phyloP scores from a whole-genome alignment of 2,888 invertebrate genomes.

The Thereva unica region DNA sequence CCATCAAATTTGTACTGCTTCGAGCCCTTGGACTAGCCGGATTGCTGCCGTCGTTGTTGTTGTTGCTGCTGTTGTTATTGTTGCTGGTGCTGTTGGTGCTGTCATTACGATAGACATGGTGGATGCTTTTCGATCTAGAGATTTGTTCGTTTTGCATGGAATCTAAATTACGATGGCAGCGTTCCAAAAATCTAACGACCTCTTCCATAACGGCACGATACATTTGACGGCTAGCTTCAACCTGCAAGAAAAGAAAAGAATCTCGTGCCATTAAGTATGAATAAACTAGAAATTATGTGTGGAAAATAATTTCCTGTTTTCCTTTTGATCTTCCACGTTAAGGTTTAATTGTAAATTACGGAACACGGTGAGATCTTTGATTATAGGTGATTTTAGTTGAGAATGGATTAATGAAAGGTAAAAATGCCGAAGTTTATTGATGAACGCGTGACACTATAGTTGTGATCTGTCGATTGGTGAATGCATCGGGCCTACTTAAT shows the following conservation, averaged over 20 bases:
- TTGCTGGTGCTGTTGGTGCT: slow-evolving; percentile 41
- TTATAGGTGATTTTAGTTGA: too few relatives aligned
- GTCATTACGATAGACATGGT: slow-evolving; percentile 52
- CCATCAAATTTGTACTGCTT: slow-evolving; percentile 55
- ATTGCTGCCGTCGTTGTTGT: slow-evolving; percentile 15
- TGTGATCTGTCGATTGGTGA: too few relatives aligned
- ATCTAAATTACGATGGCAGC: slow-evolving; percentile 63
- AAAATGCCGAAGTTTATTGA: too few relatives aligned
- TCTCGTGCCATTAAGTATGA: not conserved
- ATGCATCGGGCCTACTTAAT: too few relatives aligned
- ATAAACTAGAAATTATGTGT: not conserved
- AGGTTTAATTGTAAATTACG: too few relatives aligned
- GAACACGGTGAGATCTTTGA: too few relatives aligned
- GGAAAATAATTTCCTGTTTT: not conserved
- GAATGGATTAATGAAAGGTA: too few relatives aligned
- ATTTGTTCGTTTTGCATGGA: slow-evolving; percentile 50
- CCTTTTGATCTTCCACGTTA: too few relatives aligned
- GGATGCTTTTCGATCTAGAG: slow-evolving; percentile 57
- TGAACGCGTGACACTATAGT: too few relatives aligned
- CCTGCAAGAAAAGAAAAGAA: slow-evolving; percentile 55
- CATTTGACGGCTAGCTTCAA: slow-evolving; percentile 69
- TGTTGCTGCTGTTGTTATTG: slow-evolving; percentile 1
- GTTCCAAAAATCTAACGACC: slow-evolving; percentile 68
- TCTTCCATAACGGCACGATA: slow-evolving; percentile 71
- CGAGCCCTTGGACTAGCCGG: slow-evolving; percentile 46